Base-by-base conservation (phyloP, 1,140 invertebrate species). In the Pseudomyrmex concolor region DNA sequence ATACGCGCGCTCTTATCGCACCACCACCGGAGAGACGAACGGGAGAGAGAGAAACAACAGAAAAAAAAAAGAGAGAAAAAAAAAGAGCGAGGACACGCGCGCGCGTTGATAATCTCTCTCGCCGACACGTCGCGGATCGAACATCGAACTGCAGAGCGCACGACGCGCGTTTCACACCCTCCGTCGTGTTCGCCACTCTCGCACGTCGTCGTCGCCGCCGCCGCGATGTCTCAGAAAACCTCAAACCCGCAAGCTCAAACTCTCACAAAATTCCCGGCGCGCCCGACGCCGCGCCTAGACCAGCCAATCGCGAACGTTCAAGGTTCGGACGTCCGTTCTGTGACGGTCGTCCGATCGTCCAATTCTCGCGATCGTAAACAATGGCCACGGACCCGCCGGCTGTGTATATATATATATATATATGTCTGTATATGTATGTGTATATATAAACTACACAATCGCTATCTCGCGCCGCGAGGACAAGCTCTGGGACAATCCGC, bases 61-160 rank as follows among this genome's bases (percentile, higher is more conserved):
- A 25, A 4, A 2, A 13, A 12, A 13, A 22, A n/a, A 3, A 7
- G 54, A 22, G 45, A 13, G 19, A 45, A 17, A 51, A 34, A n/a
- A 17, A 54, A 22, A 62, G 59, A 59, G 84, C 60, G 80, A 86
- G 77, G 77, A 84, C 85, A 63, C 63, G 66, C 78, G 59, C 78
- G 76, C 76, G 66, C 76, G 62, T 34, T 50, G 76, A 71, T 80
- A 71, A 80, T 80, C 76, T 80, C 68, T 84, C 59, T 76, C 72
- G 71, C 64, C 50, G 50, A 62, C 54, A 54, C 34, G 54, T 78
- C 81, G 73, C 80, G 86, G 86, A 87, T 87, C 86, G 86, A 87
- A 86, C 86, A 77, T 87, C 86, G 86, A 87, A 87, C 86, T 84
- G 85, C 86, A 74, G 73, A 60, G 81, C 84, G 86, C 73, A 84